Evolutionary conservation across 2,113 vertebrate species (phyloP).

Genomic region (Rhinichthys klamathensis): DNA sequence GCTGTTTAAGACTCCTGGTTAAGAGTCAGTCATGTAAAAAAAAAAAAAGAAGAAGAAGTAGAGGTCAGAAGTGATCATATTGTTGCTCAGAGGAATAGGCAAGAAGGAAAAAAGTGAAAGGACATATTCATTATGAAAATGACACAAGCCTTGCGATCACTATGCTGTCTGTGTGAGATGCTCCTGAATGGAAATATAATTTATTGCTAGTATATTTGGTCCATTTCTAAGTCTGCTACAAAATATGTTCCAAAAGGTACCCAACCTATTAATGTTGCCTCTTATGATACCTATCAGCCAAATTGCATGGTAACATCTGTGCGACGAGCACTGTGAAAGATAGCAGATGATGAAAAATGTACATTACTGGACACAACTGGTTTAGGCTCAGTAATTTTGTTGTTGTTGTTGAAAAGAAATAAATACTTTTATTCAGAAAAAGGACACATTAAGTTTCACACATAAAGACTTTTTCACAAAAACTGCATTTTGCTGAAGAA

Average conservation of each 20-base stretch:
- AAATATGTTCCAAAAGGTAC: neutral
- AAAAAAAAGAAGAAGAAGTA: neutral
- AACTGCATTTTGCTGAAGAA: too few species aligned
- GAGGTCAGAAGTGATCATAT: constrained; percentile 35
- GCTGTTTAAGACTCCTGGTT: constrained; percentile 38
- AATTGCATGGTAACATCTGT: neutral
- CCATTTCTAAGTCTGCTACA: neutral
- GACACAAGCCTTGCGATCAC: neutral
- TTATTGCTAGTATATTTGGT: neutral
- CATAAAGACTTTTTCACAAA: too few species aligned
- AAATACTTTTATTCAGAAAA: too few species aligned
- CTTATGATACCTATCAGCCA: neutral
- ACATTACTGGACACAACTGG: too few species aligned
- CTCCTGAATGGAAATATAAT: constrained; percentile 6
- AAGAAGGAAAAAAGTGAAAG: neutral
- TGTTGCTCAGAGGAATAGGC: constrained; percentile 7
- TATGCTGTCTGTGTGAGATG: neutral
- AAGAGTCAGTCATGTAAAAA: constrained; percentile 34
- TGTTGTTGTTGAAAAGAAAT: too few species aligned
- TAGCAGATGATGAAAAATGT: too few species aligned
- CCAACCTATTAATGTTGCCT: neutral
- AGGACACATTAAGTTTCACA: too few species aligned
- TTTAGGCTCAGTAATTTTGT: too few species aligned
- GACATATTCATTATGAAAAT: constrained; percentile 1
- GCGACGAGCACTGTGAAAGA: too few species aligned